Conservation (phyloP, 2,113 vertebrate genomes). For the Mola mola region DNA sequence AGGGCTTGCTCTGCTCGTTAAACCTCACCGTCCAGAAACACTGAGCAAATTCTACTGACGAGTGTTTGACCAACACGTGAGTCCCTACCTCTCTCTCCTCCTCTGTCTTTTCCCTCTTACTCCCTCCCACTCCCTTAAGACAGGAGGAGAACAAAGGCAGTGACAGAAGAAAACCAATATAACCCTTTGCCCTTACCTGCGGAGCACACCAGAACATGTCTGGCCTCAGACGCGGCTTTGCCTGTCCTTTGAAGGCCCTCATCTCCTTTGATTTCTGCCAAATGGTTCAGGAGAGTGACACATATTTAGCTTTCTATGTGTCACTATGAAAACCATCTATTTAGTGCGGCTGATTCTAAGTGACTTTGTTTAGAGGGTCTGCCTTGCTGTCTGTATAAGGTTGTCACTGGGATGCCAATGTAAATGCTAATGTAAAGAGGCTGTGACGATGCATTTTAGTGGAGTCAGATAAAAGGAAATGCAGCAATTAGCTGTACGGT, state of each 20-base stretch:
- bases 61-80: constrained; percentile 70
- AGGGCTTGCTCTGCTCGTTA: constrained; percentile 58
- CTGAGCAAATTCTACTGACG: constrained; percentile 60
- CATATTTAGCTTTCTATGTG: constrained; percentile 72
- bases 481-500: background rate
- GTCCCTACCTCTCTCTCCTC: background rate
- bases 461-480: constrained; percentile 39
- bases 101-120: constrained; percentile 9
- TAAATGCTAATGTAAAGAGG: constrained; percentile 47
- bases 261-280: constrained; percentile 73
- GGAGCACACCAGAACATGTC: constrained; percentile 66
- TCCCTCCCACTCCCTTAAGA: constrained; percentile 45
- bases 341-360: constrained; percentile 62
- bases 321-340: constrained; percentile 67
- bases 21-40: constrained; percentile 50
- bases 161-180: constrained; percentile 68
- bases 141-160: constrained; percentile 66
- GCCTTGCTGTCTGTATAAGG: constrained; percentile 51
- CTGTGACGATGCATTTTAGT: constrained; percentile 14
- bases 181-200: constrained; percentile 68
- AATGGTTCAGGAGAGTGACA: constrained; percentile 66
- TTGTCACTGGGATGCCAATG: constrained; percentile 56
- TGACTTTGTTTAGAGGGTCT: constrained; percentile 64
- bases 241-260: constrained; percentile 72
- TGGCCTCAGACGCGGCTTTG: constrained; percentile 61